A percentile compares a stretch with the other conserved stretches of the same genome.
Conservation (phyloP, 2,797 vertebrate species). For the Pipistrellus nathusii region DNA sequence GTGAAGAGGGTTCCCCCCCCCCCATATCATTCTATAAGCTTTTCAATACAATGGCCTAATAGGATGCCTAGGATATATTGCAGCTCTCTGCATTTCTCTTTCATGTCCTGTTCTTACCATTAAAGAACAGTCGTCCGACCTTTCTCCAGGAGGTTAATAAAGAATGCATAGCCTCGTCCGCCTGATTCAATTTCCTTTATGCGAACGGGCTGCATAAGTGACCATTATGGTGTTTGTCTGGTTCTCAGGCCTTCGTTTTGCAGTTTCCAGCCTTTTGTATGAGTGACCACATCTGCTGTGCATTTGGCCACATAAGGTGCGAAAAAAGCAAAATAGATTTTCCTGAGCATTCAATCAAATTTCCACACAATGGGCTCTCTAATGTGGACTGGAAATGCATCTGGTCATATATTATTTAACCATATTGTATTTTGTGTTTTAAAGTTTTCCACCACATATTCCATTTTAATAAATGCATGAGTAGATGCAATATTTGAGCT, state of each 20-base stretch:
- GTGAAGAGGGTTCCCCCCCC: not conserved
- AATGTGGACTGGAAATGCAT: slow-evolving; percentile 87
- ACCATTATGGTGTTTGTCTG: slow-evolving; percentile 86
- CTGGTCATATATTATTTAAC: slow-evolving; percentile 89
- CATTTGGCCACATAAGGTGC: slow-evolving; percentile 88
- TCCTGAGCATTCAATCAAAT: slow-evolving; percentile 88
- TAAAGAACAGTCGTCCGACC: slow-evolving; percentile 83
- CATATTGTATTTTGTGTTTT: slow-evolving; percentile 84
- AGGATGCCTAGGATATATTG: slow-evolving; percentile 30
- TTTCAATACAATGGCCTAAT: slow-evolving; percentile 69
- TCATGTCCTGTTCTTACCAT: slow-evolving; percentile 69
- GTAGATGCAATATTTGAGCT: slow-evolving; percentile 86
- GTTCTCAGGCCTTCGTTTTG: slow-evolving; percentile 72
- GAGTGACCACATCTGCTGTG: slow-evolving; percentile 87
- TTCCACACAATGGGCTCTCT: slow-evolving; percentile 85
- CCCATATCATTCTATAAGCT: not conserved
- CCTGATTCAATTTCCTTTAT: slow-evolving; percentile 88
- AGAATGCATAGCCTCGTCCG: slow-evolving; percentile 85
- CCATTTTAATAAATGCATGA: slow-evolving; percentile 89
- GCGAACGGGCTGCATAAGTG: slow-evolving; percentile 83
- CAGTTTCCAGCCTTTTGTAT: slow-evolving; percentile 84
- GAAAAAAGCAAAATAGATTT: slow-evolving; percentile 90
- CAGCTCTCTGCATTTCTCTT: slow-evolving; percentile 74
- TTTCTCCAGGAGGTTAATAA: slow-evolving; percentile 86
- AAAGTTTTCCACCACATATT: slow-evolving; percentile 82